phyloP scores from a whole-genome alignment of 2,113 vertebrate species.

The Sinocyclocheilus anshuiensis region DNA sequence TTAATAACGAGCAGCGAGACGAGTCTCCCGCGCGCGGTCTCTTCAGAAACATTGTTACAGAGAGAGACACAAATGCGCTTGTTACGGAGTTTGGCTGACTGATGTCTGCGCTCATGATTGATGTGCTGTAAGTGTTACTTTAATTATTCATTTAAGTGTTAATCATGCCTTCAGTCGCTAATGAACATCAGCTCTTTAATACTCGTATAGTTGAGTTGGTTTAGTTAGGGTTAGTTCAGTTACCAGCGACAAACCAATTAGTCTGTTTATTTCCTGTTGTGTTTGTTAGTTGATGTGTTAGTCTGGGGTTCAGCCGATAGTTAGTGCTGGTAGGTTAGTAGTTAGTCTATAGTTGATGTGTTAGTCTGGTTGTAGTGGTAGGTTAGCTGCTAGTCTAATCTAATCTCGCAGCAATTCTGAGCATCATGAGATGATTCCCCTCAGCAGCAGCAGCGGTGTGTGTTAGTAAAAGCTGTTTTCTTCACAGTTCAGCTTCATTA shows the following conservation, averaged over 20 bases:
- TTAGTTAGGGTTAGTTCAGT: not conserved
- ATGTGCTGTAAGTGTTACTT: not conserved
- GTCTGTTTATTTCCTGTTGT: not conserved
- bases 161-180: not conserved
- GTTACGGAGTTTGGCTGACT: not conserved
- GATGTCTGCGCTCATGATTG: constrained; percentile 35
- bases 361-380: not conserved
- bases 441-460: not conserved
- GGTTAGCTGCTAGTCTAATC: not conserved
- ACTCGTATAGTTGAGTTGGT: not conserved
- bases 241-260: not conserved
- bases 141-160: not conserved
- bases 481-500: not conserved
- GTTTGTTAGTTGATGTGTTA: not conserved
- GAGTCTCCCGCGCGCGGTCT: not conserved
- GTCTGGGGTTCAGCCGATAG: not conserved
- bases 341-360: not conserved
- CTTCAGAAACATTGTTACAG: not conserved
- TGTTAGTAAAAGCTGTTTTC: not conserved
- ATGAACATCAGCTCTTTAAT: too few relatives aligned
- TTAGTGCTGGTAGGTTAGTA: not conserved
- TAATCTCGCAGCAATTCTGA: not conserved
- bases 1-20: not conserved
- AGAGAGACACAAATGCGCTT: not conserved
- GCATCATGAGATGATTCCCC: not conserved